Conservation (phyloP, 2,797 vertebrate genomes). For the Cirrhinus mrigala region DNA sequence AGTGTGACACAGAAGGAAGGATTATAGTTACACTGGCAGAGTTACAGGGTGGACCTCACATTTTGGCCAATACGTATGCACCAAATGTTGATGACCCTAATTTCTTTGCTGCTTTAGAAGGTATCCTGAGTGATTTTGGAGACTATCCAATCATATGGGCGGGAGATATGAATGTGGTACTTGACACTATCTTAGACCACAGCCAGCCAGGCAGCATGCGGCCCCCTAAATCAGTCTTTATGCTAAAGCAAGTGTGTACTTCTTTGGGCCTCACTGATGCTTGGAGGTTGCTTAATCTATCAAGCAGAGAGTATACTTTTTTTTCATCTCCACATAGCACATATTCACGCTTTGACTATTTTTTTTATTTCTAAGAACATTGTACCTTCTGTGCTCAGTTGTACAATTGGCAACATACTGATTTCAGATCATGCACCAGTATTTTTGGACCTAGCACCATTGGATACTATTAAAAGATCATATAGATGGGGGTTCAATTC, state of each 20-base stretch:
- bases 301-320: constrained; percentile 8
- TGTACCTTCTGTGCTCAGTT: not conserved
- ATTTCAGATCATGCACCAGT: constrained; percentile 20
- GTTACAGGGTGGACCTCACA: not conserved
- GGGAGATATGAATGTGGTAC: not conserved
- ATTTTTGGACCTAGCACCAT: not conserved
- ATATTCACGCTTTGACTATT: not conserved
- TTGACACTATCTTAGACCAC: not conserved
- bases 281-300: not conserved
- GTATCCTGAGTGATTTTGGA: not conserved
- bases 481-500: not conserved
- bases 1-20: not conserved
- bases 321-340: not conserved
- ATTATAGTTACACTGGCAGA: not conserved
- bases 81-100: not conserved
- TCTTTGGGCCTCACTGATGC: not conserved
- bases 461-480: not conserved
- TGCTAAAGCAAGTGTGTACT: not conserved
- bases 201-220: not conserved
- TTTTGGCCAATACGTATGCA: not conserved
- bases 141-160: not conserved
- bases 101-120: not conserved
- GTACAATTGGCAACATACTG: not conserved
- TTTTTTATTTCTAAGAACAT: not conserved
- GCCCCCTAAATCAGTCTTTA: not conserved